Evolutionary conservation across 53 echinoderm and acorn worm species (phyloP).

Genomic region (Holothuria scabra): DNA sequence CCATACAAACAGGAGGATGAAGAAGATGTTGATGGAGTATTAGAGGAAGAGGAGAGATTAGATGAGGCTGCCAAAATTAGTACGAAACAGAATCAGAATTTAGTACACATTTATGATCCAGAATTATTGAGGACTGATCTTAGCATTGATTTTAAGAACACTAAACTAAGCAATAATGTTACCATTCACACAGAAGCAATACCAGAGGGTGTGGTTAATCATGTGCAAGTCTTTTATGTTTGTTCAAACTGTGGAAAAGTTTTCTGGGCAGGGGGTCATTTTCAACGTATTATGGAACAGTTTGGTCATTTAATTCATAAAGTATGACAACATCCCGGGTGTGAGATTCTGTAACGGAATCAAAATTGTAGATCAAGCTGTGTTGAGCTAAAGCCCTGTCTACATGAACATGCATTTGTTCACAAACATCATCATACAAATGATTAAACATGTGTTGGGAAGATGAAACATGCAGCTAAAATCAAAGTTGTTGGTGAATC

Average conservation of each 20-base stretch:
- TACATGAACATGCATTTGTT: no score
- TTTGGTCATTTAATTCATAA: slow-evolving; percentile 52
- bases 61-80: neutral
- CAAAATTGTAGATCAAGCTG: no score
- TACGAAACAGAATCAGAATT: neutral
- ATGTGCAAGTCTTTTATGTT: slow-evolving; percentile 67
- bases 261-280: slow-evolving; percentile 96
- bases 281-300: slow-evolving; percentile 58
- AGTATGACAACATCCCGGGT: no score
- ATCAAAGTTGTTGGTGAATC: no score
- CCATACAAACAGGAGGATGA: neutral
- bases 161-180: slow-evolving; percentile 14
- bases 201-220: slow-evolving; percentile 65
- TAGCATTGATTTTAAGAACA: slow-evolving; percentile 11
- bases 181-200: neutral
- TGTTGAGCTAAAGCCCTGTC: no score
- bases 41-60: neutral
- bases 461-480: no score
- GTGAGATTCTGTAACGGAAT: no score
- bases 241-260: slow-evolving; percentile 89
- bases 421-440: no score
- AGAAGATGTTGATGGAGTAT: no score
- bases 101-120: slow-evolving; percentile 5
- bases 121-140: slow-evolving; percentile 18
- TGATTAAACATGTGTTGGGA: no score